Evolutionary conservation across 2,888 invertebrate species (phyloP), one percentile per base, ranked within the genome.

Genomic region (Ichneumoninae sp.): DNA sequence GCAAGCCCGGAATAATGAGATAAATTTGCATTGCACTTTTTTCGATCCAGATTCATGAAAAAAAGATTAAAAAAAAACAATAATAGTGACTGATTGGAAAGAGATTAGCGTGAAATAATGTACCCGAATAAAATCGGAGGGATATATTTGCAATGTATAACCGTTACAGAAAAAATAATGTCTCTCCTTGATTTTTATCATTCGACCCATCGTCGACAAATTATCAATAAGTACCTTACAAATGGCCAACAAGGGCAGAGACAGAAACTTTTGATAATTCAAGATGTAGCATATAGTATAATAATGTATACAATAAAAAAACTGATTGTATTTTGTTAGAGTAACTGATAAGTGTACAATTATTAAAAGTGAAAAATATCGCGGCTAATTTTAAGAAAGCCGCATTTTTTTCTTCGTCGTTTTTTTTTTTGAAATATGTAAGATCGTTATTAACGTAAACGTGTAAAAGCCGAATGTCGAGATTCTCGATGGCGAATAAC

Each of bases 241-340:
- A 66, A 66, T 76, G 72, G 77, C 68, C 71, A 16, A 50, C n/a
- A 68, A 65, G 72, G 66, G 54, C 62, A 26, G 57, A 19, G 66
- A 71, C 57, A 26, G 33, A 62, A 66, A 81, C 57, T 74, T 84
- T 81, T 81, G 69, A 75, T 78, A 81, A 74, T 78, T 44, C 65
- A 74, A 36, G 30, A 74, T 74, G 44, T 57, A 71, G 75, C n/a
- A 71, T 66, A 80, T 66, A 69, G 47, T 50, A 76, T 66, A 74
- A 52, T 47, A 75, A 69, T 75, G 71, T 70, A 76, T 72, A 72
- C 10, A 33, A 74, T 30, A 33, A 60, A 74, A 74, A 69, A 79
- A 74, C 33, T 75, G 30, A 70, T 54, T 80, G 79, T 80, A 83
- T 83, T 83, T 83, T 83, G 80, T 80, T 75, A 79, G 80, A 57